These are phyloP conservation scores for Lathamus discolor DNA, from an alignment of 2,113 vertebrate genomes.

Conservation along the genomic window DNA sequence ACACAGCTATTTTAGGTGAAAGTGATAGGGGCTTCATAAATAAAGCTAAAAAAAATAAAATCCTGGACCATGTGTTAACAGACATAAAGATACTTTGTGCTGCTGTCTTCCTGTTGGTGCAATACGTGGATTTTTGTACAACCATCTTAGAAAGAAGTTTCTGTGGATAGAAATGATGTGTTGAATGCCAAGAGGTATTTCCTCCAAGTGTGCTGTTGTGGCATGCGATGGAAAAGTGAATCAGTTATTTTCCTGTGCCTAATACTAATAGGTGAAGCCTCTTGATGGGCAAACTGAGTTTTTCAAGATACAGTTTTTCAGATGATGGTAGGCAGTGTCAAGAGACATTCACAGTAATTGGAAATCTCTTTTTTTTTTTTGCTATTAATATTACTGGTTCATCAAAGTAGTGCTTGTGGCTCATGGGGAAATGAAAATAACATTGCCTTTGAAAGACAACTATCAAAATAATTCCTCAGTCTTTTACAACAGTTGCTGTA, in stretches of 20 bases:
- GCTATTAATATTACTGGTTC: background rate
- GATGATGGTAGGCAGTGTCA: background rate
- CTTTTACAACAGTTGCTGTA: background rate
- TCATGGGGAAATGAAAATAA: background rate
- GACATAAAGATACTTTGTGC: background rate
- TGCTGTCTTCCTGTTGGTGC: background rate
- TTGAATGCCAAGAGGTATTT: background rate
- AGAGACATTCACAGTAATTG: background rate
- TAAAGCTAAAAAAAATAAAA: background rate
- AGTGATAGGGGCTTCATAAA: background rate
- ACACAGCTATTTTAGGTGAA: background rate
- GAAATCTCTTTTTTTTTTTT: background rate
- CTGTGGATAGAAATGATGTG: background rate
- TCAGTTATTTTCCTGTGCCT: background rate
- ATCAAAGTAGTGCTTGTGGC: background rate
- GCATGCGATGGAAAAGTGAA: background rate
- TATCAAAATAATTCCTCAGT: background rate
- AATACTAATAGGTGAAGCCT: background rate
- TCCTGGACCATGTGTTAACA: background rate
- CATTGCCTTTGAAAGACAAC: background rate
- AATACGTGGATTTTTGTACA: background rate
- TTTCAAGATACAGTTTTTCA: background rate
- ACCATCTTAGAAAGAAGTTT: background rate
- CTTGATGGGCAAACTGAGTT: background rate
- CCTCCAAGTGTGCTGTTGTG: accelerated